A percentile compares a stretch with the other conserved stretches of the same genome.
Evolutionary conservation across 2,888 invertebrate species (phyloP).

Genomic region (Diadegma fenestrale): DNA sequence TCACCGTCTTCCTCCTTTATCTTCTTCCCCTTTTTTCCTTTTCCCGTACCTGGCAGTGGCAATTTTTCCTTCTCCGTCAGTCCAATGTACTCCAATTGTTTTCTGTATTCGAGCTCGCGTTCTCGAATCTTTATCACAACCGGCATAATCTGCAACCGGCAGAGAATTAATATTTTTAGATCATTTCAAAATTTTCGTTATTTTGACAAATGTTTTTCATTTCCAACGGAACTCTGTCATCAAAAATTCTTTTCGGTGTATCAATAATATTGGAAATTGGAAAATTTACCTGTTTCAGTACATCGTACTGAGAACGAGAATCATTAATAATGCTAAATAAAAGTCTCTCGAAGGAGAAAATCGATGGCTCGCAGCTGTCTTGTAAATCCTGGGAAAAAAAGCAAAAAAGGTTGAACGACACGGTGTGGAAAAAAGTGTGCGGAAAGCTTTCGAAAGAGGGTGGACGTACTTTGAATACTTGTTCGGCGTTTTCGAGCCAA

Average conservation of each 20-base stretch:
- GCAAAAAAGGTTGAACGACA: slow-evolving; percentile 21
- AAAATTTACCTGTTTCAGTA: slow-evolving; percentile 87
- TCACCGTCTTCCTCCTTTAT: slow-evolving; percentile 88
- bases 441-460: background rate
- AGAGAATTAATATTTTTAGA: too few relatives aligned
- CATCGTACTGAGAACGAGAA: slow-evolving; percentile 87
- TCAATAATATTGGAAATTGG: too few relatives aligned
- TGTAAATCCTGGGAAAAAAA: slow-evolving; percentile 88
- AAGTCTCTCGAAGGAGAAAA: slow-evolving; percentile 94
- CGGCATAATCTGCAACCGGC: slow-evolving; percentile 86
- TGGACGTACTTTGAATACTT: slow-evolving; percentile 89
- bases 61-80: slow-evolving; percentile 88
- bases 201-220: too few relatives aligned
- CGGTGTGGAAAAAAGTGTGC: too few relatives aligned
- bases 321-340: slow-evolving; percentile 91
- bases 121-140: slow-evolving; percentile 87
- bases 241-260: too few relatives aligned
- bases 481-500: slow-evolving; percentile 91
- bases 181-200: too few relatives aligned
- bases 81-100: slow-evolving; percentile 88
- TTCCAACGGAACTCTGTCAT: too few relatives aligned
- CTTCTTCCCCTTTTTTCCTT: slow-evolving; percentile 85
- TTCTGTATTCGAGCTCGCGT: slow-evolving; percentile 88
- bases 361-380: slow-evolving; percentile 94
- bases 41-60: slow-evolving; percentile 86